These are phyloP conservation scores for Ceyx cyanopectus DNA, from an alignment of 2,113 vertebrate species.

Conservation along the genomic window DNA sequence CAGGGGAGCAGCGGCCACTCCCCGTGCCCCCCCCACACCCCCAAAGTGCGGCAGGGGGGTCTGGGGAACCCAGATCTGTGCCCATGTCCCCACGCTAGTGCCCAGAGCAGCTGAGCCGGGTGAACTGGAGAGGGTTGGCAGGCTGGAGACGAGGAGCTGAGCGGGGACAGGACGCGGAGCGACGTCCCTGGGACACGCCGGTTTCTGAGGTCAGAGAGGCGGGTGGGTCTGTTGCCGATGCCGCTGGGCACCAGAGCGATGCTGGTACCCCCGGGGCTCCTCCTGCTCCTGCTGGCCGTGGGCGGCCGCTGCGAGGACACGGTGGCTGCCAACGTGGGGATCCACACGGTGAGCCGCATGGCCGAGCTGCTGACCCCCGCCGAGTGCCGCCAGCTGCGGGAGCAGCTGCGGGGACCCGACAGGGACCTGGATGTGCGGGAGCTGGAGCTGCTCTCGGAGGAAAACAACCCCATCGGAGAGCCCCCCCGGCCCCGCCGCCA, in stretches of 20 bases:
- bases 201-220: not conserved
- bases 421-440: not conserved
- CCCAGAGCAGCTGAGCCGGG: too few species aligned
- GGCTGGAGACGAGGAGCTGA: too few species aligned
- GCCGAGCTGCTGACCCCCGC: slow-evolving; percentile 57
- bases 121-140: not conserved
- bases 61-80: too few species aligned
- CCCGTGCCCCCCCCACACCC: not conserved
- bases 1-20: fast-evolving
- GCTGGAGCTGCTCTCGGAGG: not conserved
- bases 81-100: too few species aligned
- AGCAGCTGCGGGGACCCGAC: not conserved
- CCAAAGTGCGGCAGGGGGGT: too few species aligned
- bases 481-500: not conserved
- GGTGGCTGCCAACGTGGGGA: slow-evolving; percentile 55
- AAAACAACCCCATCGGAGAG: not conserved
- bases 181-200: fast-evolving
- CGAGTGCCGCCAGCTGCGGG: slow-evolving; percentile 70
- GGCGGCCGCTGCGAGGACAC: fast-evolving
- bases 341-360: slow-evolving; percentile 70
- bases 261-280: fast-evolving
- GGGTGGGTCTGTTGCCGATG: fast-evolving
- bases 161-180: not conserved
- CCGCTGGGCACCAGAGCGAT: fast-evolving
- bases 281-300: not conserved